Percentiles rank a stretch among this genome's conserved stretches.
These are phyloP conservation scores for Chrysoperla carnea DNA, from an alignment of 1,140 invertebrate species.

Conservation along the genomic window DNA sequence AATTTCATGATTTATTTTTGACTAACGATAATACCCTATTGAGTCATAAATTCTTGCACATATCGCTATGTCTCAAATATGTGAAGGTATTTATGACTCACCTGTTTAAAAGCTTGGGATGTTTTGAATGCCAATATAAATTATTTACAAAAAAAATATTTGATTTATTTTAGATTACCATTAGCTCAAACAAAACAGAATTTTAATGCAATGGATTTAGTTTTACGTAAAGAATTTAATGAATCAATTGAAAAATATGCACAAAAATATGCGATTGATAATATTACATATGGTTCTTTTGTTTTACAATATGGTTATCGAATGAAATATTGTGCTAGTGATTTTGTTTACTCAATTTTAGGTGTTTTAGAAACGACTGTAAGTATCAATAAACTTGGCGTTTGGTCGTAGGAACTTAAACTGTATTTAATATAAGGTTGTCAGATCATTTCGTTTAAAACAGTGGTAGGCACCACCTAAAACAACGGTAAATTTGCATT, in stretches of 20 bases:
- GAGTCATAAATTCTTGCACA: too few relatives aligned
- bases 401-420: too few relatives aligned
- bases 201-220: slow-evolving; percentile 76
- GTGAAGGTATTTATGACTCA: background rate
- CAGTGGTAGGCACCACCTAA: too few relatives aligned
- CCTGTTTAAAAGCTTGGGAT: background rate
- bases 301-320: slow-evolving; percentile 65
- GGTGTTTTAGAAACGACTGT: slow-evolving; percentile 63
- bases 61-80: too few relatives aligned
- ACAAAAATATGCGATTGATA: slow-evolving; percentile 61
- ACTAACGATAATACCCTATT: too few relatives aligned
- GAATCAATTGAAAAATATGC: slow-evolving; percentile 56
- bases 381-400: slow-evolving; percentile 14
- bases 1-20: too few relatives aligned
- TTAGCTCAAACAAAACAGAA: slow-evolving; percentile 71
- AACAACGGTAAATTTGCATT: background rate
- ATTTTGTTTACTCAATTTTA: slow-evolving; percentile 65
- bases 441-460: too few relatives aligned
- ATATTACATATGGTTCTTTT: slow-evolving; percentile 58
- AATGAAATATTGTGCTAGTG: slow-evolving; percentile 61
- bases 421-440: too few relatives aligned
- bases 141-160: too few relatives aligned
- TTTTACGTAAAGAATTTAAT: slow-evolving; percentile 58
- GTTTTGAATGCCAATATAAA: too few relatives aligned
- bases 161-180: slow-evolving; percentile 43